These are phyloP conservation scores for Nebria salina DNA, from an alignment of 2,888 invertebrate species.

Conservation along the genomic window DNA sequence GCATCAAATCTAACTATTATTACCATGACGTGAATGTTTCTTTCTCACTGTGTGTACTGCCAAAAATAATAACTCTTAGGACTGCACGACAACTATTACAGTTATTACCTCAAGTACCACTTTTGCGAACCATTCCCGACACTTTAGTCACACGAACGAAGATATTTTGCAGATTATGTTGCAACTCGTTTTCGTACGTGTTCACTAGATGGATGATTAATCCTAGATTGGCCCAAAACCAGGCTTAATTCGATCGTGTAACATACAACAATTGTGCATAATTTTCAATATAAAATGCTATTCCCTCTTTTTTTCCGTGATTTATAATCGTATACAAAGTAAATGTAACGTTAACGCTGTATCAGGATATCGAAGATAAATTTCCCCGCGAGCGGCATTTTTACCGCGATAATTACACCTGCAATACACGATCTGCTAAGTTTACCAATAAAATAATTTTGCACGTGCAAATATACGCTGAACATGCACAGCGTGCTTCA, in stretches of 20 bases:
- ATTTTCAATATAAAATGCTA: too few species aligned
- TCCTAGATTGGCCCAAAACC: too few species aligned
- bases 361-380: neutral
- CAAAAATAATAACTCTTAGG: too few species aligned
- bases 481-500: neutral
- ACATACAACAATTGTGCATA: too few species aligned
- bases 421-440: neutral
- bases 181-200: neutral
- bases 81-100: neutral
- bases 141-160: neutral
- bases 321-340: neutral
- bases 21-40: too few species aligned
- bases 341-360: neutral
- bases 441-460: neutral
- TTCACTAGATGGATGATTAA: too few species aligned
- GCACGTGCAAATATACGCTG: neutral
- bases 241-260: too few species aligned
- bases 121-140: slow-evolving; percentile 4
- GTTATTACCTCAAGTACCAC: slow-evolving; percentile 12
- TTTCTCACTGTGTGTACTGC: too few species aligned
- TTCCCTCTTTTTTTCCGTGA: neutral
- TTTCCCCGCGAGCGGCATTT: neutral
- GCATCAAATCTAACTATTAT: too few species aligned
- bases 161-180: too few species aligned
- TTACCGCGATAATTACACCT: neutral